Conservation (phyloP, 2,797 vertebrate species). For the Telmatherina bonti region DNA sequence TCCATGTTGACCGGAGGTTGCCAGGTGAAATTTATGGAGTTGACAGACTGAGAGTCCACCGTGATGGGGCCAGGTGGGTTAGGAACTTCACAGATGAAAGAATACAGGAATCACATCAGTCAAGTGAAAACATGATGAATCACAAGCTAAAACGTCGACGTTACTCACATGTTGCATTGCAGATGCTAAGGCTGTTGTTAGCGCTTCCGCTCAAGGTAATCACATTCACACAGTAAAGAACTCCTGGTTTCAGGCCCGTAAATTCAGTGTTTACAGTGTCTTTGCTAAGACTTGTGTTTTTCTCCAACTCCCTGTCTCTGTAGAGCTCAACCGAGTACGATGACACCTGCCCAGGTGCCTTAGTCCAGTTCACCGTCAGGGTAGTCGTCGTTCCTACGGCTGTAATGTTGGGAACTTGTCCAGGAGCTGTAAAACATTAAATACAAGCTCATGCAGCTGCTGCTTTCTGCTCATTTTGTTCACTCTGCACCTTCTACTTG, state of each 20-base stretch:
- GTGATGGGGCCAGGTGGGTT: constrained; percentile 70
- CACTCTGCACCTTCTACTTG: too few relatives aligned
- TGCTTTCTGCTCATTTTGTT: too few relatives aligned
- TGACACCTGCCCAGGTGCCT: constrained; percentile 41
- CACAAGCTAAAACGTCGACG: not conserved
- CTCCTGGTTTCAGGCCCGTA: constrained; percentile 52
- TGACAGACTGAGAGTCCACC: constrained; percentile 42
- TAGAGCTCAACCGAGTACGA: constrained; percentile 47
- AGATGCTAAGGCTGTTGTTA: rapidly evolving
- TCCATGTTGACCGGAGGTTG: constrained; percentile 62
- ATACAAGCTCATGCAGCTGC: not conserved
- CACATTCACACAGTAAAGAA: constrained; percentile 56
- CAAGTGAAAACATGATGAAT: not conserved
- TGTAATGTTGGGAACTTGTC: constrained; percentile 37
- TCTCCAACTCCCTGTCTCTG: rapidly evolving
- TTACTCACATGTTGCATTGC: constrained; percentile 78
- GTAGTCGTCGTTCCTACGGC: constrained; percentile 47
- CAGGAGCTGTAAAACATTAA: constrained; percentile 57
- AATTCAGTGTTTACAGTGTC: not conserved
- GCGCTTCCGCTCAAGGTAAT: constrained; percentile 51
- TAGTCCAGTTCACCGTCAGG: constrained; percentile 69
- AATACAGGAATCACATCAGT: not conserved
- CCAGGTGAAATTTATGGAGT: constrained; percentile 75
- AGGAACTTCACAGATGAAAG: constrained; percentile 66
- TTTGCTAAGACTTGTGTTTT: not conserved